Conservation (phyloP, 2,113 vertebrate genomes). For the Neofelis nebulosa region DNA sequence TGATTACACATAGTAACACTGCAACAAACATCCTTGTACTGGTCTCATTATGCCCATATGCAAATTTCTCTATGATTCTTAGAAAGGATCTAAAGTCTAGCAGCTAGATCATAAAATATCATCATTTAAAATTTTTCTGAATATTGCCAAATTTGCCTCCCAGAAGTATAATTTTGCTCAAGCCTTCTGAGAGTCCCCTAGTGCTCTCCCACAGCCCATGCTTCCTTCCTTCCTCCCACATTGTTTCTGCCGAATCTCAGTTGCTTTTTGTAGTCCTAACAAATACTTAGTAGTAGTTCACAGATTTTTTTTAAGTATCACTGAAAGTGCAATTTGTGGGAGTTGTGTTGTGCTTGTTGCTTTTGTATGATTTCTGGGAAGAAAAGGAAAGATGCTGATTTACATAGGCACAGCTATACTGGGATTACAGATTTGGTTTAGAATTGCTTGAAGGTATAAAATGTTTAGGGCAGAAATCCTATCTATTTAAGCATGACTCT, state of each 20-base stretch:
- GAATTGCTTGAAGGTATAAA: not conserved
- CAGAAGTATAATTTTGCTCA: not conserved
- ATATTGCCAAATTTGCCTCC: not conserved
- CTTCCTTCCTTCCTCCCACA: not conserved
- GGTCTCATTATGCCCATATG: not conserved
- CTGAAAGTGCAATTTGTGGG: not conserved
- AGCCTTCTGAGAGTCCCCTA: not conserved
- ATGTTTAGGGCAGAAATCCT: not conserved
- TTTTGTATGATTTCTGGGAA: conserved; percentile 7
- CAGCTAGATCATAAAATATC: not conserved
- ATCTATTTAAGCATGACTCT: not conserved
- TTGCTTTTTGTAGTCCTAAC: not conserved
- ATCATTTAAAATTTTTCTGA: not conserved
- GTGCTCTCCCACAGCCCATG: not conserved
- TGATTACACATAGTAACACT: not conserved
- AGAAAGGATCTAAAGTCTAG: not conserved
- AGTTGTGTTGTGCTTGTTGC: not conserved
- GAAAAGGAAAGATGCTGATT: not conserved
- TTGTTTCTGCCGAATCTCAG: not conserved
- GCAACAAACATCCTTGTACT: not conserved
- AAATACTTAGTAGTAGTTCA: not conserved
- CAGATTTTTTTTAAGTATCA: not conserved
- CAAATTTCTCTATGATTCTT: not conserved
- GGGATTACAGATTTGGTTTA: not conserved
- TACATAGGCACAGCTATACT: not conserved